A percentile compares a stretch with the other conserved stretches of the same genome.
Conservation (phyloP, 2,797 vertebrate genomes). For the Liparis tanakae region DNA sequence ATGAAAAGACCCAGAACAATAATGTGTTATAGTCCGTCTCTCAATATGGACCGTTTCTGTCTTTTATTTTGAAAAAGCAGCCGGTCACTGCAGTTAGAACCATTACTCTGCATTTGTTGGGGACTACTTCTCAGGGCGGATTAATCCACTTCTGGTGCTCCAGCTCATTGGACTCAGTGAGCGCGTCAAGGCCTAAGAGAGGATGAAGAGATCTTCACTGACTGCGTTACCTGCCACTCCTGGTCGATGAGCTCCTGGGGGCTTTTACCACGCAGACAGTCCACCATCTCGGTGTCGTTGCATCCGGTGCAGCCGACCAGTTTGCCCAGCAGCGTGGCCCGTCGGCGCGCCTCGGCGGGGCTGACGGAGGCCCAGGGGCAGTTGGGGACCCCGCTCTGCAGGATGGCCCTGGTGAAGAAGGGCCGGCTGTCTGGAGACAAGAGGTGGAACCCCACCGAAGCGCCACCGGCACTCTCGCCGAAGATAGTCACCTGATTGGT, state of each 20-base stretch:
- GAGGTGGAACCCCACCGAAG: constrained; percentile 90
- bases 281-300: constrained; percentile 89
- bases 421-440: constrained; percentile 86
- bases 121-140: not conserved
- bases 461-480: constrained; percentile 92
- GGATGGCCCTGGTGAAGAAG: constrained; percentile 88
- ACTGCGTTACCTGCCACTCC: constrained; percentile 83
- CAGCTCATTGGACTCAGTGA: not conserved
- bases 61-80: not conserved
- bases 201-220: not conserved
- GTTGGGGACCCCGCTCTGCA: constrained; percentile 92
- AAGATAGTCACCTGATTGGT: constrained; percentile 88
- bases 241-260: constrained; percentile 89
- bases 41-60: not conserved
- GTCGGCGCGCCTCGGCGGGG: constrained; percentile 86
- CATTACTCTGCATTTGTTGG: no score
- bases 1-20: not conserved
- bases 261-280: constrained; percentile 84
- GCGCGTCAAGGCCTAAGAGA: not conserved
- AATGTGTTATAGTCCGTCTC: not conserved
- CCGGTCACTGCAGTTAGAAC: not conserved
- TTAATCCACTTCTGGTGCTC: not conserved
- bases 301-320: constrained; percentile 83
- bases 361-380: constrained; percentile 90
- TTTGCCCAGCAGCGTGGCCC: constrained; percentile 83